Conservation (phyloP, 1,140 invertebrate genomes). For the Diabrotica undecimpunctata region DNA sequence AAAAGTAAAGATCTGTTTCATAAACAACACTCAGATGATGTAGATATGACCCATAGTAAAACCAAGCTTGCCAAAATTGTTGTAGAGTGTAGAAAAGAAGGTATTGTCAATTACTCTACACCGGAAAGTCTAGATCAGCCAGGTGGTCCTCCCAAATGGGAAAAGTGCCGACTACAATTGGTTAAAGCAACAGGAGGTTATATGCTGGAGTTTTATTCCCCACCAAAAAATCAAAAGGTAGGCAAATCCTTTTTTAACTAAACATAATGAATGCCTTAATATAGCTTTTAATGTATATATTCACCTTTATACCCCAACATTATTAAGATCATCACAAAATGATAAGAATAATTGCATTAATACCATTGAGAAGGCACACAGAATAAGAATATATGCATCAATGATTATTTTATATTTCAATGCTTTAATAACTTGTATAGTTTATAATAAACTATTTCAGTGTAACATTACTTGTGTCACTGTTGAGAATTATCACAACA, state of each 20-base stretch:
- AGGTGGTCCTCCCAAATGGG: slow-evolving; percentile 86
- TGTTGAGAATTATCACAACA: no score
- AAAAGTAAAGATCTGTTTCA: slow-evolving; percentile 83
- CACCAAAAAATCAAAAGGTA: slow-evolving; percentile 76
- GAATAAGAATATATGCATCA: no score
- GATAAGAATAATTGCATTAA: no score
- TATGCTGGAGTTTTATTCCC: slow-evolving; percentile 94
- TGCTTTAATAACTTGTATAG: no score
- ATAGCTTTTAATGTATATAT: neutral
- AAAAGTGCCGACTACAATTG: slow-evolving; percentile 84
- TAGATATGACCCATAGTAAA: slow-evolving; percentile 70
- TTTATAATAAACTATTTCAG: no score
- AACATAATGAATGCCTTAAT: neutral
- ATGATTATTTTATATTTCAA: no score
- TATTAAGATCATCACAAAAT: no score
- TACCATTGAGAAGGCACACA: no score
- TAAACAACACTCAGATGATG: slow-evolving; percentile 88
- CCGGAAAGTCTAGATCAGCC: slow-evolving; percentile 82
- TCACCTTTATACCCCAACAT: neutral
- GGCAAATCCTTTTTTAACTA: neutral
- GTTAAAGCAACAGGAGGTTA: slow-evolving; percentile 90
- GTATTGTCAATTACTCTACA: slow-evolving; percentile 85
- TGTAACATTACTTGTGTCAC: no score
- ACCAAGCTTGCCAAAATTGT: slow-evolving; percentile 86
- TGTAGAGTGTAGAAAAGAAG: slow-evolving; percentile 89